A percentile compares a stretch with the other conserved stretches of the same genome.
These are phyloP conservation scores for Frankliniella intonsa DNA, from an alignment of 2,888 invertebrate species.

Conservation along the genomic window DNA sequence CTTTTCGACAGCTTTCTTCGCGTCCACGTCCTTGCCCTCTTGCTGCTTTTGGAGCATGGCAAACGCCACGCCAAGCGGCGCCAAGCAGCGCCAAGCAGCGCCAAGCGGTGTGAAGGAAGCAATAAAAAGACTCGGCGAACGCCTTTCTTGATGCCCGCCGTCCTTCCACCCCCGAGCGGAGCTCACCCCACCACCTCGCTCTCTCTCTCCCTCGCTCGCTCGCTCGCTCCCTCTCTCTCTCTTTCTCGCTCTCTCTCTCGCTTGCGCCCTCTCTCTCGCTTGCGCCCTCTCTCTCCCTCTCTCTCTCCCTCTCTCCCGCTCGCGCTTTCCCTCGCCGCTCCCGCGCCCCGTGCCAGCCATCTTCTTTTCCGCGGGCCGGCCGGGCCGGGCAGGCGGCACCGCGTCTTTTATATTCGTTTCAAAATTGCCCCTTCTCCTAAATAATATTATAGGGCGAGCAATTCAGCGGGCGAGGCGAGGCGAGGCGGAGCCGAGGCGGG, in stretches of 20 bases:
- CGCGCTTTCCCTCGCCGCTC: no score
- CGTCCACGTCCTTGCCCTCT: no score
- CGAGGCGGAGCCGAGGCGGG: background rate
- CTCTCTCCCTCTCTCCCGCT: background rate
- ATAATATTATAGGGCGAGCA: constrained; percentile 20
- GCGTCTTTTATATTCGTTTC: constrained; percentile 24
- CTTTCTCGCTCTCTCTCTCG: background rate
- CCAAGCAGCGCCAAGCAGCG: background rate
- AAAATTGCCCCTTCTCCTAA: constrained; percentile 14
- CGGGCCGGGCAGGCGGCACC: background rate
- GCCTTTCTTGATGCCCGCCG: no score
- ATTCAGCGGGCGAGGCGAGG: background rate
- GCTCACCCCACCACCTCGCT: no score
- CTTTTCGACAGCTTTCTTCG: no score
- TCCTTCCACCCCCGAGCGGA: no score
- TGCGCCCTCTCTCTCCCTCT: background rate
- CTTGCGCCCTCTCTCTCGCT: background rate
- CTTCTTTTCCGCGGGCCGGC: background rate
- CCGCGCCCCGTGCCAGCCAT: background rate
- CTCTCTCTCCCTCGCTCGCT: no score
- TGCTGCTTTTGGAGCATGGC: background rate
- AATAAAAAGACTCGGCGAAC: background rate
- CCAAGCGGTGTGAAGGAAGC: background rate
- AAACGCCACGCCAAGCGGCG: background rate
- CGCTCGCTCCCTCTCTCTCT: background rate